Conservation (phyloP, 2,797 vertebrate genomes). For the Esox masquinongy region DNA sequence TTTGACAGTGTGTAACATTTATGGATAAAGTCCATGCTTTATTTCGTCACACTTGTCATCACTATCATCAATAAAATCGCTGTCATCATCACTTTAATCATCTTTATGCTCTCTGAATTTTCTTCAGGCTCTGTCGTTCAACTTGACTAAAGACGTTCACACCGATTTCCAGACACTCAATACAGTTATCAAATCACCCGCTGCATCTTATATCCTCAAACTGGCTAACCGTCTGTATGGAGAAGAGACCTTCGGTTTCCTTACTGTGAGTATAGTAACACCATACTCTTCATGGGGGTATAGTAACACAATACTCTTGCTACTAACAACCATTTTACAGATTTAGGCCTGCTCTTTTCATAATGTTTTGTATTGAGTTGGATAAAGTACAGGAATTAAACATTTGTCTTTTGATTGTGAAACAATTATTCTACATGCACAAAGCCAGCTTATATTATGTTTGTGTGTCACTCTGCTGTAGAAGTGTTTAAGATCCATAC, state of each 20-base stretch:
- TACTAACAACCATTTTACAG: neutral
- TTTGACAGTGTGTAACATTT: neutral
- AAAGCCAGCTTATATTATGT: neutral
- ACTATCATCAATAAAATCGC: neutral
- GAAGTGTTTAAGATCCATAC: neutral
- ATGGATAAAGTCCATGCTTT: conserved; percentile 2
- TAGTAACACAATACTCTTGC: neutral
- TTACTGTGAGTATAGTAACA: conserved; percentile 62
- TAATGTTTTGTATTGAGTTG: neutral
- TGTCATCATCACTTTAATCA: conserved; percentile 2
- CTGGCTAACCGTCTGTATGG: conserved; percentile 89
- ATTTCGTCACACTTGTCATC: neutral
- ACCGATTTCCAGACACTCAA: conserved; percentile 78
- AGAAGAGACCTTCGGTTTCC: conserved; percentile 82
- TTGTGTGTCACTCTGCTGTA: neutral
- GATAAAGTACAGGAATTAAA: neutral
- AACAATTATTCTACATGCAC: neutral
- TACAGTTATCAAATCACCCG: conserved; percentile 77
- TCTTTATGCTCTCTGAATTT: conserved; percentile 12
- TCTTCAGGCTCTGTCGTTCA: conserved; percentile 70
- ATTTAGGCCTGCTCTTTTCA: no score
- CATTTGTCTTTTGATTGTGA: neutral
- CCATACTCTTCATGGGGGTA: conserved; percentile 34
- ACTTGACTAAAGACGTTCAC: conserved; percentile 72
- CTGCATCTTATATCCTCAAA: conserved; percentile 78